phyloP scores from a whole-genome alignment of 2,113 vertebrate genomes.

The Progne subis region DNA sequence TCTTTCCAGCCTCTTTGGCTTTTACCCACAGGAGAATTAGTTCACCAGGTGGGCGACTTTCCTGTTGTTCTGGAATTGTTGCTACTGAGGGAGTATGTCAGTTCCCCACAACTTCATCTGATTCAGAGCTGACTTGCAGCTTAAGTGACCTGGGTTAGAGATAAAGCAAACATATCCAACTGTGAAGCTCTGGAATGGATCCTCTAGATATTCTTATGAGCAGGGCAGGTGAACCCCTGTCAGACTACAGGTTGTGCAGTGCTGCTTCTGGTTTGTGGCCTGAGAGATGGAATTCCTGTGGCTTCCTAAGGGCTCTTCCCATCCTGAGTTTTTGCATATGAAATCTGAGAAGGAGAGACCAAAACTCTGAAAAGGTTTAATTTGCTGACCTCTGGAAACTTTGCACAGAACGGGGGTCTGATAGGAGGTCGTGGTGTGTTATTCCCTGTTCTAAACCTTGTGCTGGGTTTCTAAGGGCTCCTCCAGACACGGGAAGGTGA shows the following conservation, averaged over 20 bases:
- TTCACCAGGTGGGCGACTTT: slow-evolving; percentile 35
- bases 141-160: not conserved
- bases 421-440: not conserved
- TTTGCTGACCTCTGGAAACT: not conserved
- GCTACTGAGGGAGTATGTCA: slow-evolving; percentile 10
- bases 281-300: not conserved
- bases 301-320: not conserved
- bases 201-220: not conserved
- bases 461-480: not conserved
- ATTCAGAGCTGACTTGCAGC: slow-evolving; percentile 14
- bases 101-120: slow-evolving; percentile 14
- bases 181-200: not conserved
- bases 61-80: slow-evolving; percentile 55
- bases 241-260: not conserved
- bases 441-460: not conserved
- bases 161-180: not conserved
- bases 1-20: slow-evolving; percentile 43
- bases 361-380: not conserved
- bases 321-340: not conserved
- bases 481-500: not conserved
- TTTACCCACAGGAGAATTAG: slow-evolving; percentile 29
- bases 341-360: not conserved
- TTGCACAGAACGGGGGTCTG: not conserved
- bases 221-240: not conserved
- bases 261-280: not conserved